Evolutionary conservation across 2,797 vertebrate genomes (phyloP).

Genomic region (Amphiprion clarkii): DNA sequence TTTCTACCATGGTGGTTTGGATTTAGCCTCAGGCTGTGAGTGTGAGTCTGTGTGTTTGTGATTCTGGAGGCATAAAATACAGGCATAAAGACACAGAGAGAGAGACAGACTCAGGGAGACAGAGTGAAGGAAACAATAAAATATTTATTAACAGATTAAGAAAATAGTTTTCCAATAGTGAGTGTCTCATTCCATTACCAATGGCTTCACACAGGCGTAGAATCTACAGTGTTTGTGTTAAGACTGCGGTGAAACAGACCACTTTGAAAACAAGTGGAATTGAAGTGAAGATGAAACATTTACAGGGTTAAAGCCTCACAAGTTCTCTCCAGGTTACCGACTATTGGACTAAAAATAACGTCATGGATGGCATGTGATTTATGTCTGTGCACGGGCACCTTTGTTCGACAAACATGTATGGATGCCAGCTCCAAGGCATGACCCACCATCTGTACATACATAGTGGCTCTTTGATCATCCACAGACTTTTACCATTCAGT

Average conservation of each 20-base stretch:
- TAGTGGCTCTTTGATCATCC: background rate
- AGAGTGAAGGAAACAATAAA: conserved; percentile 45
- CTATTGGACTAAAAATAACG: conserved; percentile 29
- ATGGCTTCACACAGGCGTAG: conserved; percentile 22
- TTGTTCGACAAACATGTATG: conserved; percentile 9
- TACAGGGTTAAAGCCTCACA: conserved; percentile 17
- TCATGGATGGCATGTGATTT: background rate
- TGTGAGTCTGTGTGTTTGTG: conserved; percentile 42
- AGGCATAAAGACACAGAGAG: conserved; percentile 24
- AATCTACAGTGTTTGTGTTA: conserved; percentile 39
- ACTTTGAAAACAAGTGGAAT: conserved; percentile 25
- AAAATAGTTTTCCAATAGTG: conserved; percentile 54
- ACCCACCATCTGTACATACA: conserved; percentile 17
- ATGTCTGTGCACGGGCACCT: conserved; percentile 10
- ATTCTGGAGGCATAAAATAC: conserved; percentile 53
- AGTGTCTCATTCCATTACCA: conserved; percentile 22
- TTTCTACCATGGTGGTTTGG: conserved; percentile 65
- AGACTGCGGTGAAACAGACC: conserved; percentile 9
- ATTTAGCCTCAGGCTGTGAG: conserved; percentile 66
- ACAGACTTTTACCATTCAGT: too few species aligned
- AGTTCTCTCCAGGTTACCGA: conserved; percentile 19
- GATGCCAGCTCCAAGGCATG: background rate
- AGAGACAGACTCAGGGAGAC: background rate
- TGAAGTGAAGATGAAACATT: conserved; percentile 37
- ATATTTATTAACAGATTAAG: conserved; percentile 62